Base-by-base conservation (phyloP, 1,140 invertebrate genomes). In the Nymphalis io region DNA sequence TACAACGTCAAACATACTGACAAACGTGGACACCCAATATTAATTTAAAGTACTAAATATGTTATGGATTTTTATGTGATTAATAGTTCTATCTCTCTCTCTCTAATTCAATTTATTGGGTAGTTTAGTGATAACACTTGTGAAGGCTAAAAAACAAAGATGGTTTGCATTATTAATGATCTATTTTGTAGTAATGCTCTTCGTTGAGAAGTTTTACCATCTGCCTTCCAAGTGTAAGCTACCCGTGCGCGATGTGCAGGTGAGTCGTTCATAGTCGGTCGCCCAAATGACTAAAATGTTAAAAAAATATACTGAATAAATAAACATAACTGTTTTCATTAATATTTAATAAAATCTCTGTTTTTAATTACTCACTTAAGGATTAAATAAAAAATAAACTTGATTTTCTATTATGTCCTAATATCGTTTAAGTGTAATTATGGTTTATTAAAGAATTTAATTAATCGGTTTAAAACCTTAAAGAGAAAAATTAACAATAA, bases 1-100 rank as follows among this genome's bases (percentile, higher is more conserved):
- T 61, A 71, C 67, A 66, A 65, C 62, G 67, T 51, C 72, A 73
- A 66, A 70, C 71, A 73, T 60, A 64, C 55, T 68, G 60, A 63
- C 68, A 53, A 58, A 70, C 68, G 46, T 70, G 68, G 61, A 70
- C 61, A 65, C 68, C 44, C 58, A 70, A 46, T 42, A 63, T 60
- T 46, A 65, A 51, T 40, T 64, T 70, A 65, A 42, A 39, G 53
- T 70, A 70, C 57, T 55, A 65, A 65, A 60, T 57, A 62, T 63
- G 60, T 48, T 58, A 44, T 65, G 68, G 53, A 13, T 64, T 18
- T 51, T 60, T 65, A 33, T 61, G 60, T 70, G 62, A 53, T 64
- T 48, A 60, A 40, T 66, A 59, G 61, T 70, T 53, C 59, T 44
- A 69, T 70, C 62, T 70, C 68, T 70, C 68, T 70, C 68, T 68